A percentile compares a stretch with the other conserved stretches of the same genome.
These are phyloP conservation scores for Xenopus petersii DNA, from an alignment of 2,797 vertebrate genomes.

Conservation along the genomic window DNA sequence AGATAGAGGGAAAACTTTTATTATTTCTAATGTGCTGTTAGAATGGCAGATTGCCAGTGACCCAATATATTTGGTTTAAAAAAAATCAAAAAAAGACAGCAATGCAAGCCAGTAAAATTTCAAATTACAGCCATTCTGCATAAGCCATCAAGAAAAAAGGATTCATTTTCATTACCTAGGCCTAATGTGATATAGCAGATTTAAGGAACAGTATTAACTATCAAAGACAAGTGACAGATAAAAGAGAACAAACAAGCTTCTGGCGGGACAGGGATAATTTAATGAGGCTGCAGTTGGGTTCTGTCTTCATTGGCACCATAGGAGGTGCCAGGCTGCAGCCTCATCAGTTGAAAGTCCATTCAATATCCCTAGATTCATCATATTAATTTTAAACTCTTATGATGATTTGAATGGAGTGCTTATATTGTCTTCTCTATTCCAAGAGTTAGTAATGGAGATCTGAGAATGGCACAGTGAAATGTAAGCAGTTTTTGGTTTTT, in stretches of 20 bases:
- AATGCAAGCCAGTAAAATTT: slow-evolving; percentile 59
- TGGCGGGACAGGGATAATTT: slow-evolving; percentile 56
- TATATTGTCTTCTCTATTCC: not conserved
- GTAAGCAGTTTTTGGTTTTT: not conserved
- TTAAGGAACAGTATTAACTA: slow-evolving; percentile 64
- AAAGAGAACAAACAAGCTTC: slow-evolving; percentile 53
- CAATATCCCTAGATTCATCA: slow-evolving; percentile 53
- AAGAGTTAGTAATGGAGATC: too few species aligned
- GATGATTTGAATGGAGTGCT: slow-evolving; percentile 31
- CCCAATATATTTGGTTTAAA: slow-evolving; percentile 62
- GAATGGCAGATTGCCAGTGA: slow-evolving; percentile 72
- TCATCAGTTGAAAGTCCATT: slow-evolving; percentile 49
- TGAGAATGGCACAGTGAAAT: not conserved
- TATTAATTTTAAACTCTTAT: slow-evolving; percentile 43
- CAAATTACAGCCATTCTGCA: slow-evolving; percentile 76
- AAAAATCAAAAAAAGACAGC: slow-evolving; percentile 54
- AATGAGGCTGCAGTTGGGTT: slow-evolving; percentile 39
- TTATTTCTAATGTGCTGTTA: slow-evolving; percentile 78
- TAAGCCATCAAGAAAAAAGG: slow-evolving; percentile 71
- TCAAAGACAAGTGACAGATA: slow-evolving; percentile 68
- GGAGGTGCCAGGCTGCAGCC: slow-evolving; percentile 46
- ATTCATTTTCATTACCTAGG: slow-evolving; percentile 69
- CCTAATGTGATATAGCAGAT: slow-evolving; percentile 67
- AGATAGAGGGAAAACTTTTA: slow-evolving; percentile 77
- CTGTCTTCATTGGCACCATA: slow-evolving; percentile 41